phyloP scores from a whole-genome alignment of 2,797 vertebrate genomes.

The Percopsis omiscomaycus region DNA sequence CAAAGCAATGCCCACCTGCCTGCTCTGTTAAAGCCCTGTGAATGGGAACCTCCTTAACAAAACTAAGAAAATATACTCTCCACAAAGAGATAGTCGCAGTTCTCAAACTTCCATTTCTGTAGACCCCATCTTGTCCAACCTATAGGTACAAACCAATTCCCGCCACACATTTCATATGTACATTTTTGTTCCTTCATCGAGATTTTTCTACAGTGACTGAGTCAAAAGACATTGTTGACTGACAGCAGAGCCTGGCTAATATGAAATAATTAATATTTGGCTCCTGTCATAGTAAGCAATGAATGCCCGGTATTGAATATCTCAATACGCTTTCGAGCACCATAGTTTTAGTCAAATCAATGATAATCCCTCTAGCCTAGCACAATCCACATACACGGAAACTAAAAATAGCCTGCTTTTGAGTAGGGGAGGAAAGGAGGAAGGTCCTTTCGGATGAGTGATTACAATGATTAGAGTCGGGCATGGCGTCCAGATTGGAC shows the following conservation, averaged over 20 bases:
- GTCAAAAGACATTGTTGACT: slow-evolving; percentile 37
- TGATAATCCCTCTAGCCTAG: slow-evolving; percentile 44
- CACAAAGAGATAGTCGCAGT: slow-evolving; percentile 46
- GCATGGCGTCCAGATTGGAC: slow-evolving; percentile 52
- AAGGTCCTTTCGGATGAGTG: slow-evolving; percentile 51
- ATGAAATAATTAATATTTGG: slow-evolving; percentile 58
- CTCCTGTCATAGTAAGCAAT: slow-evolving; percentile 34
- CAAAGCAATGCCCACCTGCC: slow-evolving; percentile 56
- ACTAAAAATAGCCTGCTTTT: slow-evolving; percentile 50
- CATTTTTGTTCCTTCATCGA: slow-evolving; percentile 57
- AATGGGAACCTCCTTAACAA: slow-evolving; percentile 54
- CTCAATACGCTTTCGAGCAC: slow-evolving; percentile 35
- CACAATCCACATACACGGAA: slow-evolving; percentile 37
- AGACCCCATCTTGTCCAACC: slow-evolving; percentile 50
- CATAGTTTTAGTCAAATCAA: slow-evolving; percentile 48
- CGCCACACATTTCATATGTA: slow-evolving; percentile 42
- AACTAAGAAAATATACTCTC: slow-evolving; percentile 36
- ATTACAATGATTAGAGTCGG: slow-evolving; percentile 61
- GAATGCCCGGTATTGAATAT: slow-evolving; percentile 35
- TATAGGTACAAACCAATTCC: slow-evolving; percentile 51
- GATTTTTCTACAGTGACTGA: slow-evolving; percentile 44
- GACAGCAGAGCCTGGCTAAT: slow-evolving; percentile 48
- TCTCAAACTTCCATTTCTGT: slow-evolving; percentile 40
- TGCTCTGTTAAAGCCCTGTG: slow-evolving; percentile 61
- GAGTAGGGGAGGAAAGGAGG: slow-evolving; percentile 1